Base-by-base conservation (phyloP, 2,113 vertebrate genomes). In the Myanophis thanlyinensis region DNA sequence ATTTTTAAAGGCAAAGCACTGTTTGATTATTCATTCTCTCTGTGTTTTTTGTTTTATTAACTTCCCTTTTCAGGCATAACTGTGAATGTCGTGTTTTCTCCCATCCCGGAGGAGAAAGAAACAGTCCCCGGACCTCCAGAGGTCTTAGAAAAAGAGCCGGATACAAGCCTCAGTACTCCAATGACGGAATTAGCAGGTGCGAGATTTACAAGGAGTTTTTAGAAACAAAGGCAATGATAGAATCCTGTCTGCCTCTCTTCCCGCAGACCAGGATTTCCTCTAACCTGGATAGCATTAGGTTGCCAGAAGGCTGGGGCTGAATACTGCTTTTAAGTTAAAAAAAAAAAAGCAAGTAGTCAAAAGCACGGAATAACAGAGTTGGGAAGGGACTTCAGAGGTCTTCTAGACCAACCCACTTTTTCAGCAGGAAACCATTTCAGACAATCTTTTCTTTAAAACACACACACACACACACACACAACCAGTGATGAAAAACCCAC, bases 181-280 rank as follows among this genome's bases (percentile, higher is more conserved):
- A 12, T 67, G 90, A 90, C 62, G 4, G 91, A 93, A 80, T 0
- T 46, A 23, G 35, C 22, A 95, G 95, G 95, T 96, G 93, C 89
- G 92, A 85, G 85, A n/a, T 2, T 40, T 15, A 35, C 85, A 2
- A 51, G 3, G 46, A n/a, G 5, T 25, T 84, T 52, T 46, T 15
- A 4, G 49, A 90, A 23, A 56, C 20, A 25, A 53, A 27, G 2
- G 2, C 25, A 27, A 3, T 15, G 13, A 6, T 0, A 15, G 30
- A 35, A 35, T 73, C 15, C 62, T 18, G 62, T 0, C n/a, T 35
- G 13, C n/a, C 5, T 18, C 35, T 15, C 13, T 35, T n/a, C 3
- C 56, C 3, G 25, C 25, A 30, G 10, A 62, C 56, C 56, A 30
- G 56, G 27, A n/a, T 62, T 62, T 27, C 25, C 56, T 62, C 56